Evolutionary conservation across 2,888 invertebrate genomes (phyloP).

Genomic region (Laothoe populi): DNA sequence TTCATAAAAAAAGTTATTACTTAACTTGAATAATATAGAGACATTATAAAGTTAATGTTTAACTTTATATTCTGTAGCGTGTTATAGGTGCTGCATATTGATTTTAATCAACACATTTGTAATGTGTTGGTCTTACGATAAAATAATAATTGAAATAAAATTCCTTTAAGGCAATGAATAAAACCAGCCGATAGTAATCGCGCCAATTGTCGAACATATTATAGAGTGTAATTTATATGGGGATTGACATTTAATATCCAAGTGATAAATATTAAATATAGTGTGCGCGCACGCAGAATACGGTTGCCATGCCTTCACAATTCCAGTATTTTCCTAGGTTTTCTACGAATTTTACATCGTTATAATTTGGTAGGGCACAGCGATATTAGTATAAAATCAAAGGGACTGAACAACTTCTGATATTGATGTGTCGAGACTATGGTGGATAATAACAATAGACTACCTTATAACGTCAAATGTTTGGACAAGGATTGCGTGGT

Average conservation of each 20-base stretch:
- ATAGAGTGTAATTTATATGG: conserved; percentile 66
- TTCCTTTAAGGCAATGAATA: conserved; percentile 54
- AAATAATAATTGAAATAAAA: conserved; percentile 50
- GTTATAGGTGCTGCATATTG: not conserved
- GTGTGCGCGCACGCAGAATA: conserved; percentile 43
- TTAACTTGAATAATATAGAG: too few relatives aligned
- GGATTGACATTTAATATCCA: conserved; percentile 70
- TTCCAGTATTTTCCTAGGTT: not conserved
- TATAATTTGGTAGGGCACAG: not conserved
- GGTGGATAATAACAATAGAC: too few relatives aligned
- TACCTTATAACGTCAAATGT: too few relatives aligned
- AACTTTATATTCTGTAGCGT: too few relatives aligned
- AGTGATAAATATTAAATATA: conserved; percentile 66
- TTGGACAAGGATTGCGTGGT: too few relatives aligned
- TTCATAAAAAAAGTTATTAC: too few relatives aligned
- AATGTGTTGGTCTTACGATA: conserved; percentile 29
- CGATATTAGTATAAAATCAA: not conserved
- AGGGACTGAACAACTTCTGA: too few relatives aligned
- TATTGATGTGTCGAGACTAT: too few relatives aligned
- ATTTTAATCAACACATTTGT: conserved; percentile 18
- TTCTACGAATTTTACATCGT: not conserved
- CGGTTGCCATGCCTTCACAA: conserved; percentile 14
- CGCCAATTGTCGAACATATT: conserved; percentile 57
- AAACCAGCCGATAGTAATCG: conserved; percentile 55
- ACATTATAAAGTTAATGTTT: too few relatives aligned